Evolutionary conservation across 2,113 vertebrate species (phyloP).

Genomic region (Illadopsis cleaveri): DNA sequence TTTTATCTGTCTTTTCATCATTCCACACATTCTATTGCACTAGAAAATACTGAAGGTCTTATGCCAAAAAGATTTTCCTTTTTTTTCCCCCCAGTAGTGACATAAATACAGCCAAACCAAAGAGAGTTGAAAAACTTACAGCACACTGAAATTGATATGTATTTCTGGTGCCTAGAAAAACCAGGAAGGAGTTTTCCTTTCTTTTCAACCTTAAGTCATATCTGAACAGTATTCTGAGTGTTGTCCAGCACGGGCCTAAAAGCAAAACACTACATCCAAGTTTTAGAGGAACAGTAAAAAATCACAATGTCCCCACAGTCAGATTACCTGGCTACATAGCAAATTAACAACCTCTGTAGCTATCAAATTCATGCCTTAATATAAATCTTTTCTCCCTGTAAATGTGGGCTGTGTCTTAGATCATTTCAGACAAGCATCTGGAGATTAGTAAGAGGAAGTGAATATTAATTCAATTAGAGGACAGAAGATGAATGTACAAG

Average conservation of each 20-base stretch:
- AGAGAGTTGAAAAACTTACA: neutral
- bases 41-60: neutral
- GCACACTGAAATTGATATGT: neutral
- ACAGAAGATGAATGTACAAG: neutral
- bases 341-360: neutral
- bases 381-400: neutral
- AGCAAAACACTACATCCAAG: neutral
- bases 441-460: conserved; percentile 23
- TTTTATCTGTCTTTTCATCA: neutral
- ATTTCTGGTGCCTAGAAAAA: conserved; percentile 29
- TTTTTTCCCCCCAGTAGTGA: fast-evolving
- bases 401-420: neutral
- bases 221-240: neutral
- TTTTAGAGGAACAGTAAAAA: neutral
- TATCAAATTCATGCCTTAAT: neutral
- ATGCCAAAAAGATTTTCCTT: neutral
- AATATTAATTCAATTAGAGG: conserved; percentile 31
- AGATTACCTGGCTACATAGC: neutral
- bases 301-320: neutral
- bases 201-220: conserved; percentile 1
- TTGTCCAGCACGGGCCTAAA: neutral
- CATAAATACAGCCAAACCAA: neutral
- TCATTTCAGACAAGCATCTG: conserved; percentile 18
- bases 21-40: neutral
- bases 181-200: neutral